Evolutionary conservation across 2,113 vertebrate species (phyloP), one percentile per base, ranked within the genome.

Genomic region (Sapajus apella): DNA sequence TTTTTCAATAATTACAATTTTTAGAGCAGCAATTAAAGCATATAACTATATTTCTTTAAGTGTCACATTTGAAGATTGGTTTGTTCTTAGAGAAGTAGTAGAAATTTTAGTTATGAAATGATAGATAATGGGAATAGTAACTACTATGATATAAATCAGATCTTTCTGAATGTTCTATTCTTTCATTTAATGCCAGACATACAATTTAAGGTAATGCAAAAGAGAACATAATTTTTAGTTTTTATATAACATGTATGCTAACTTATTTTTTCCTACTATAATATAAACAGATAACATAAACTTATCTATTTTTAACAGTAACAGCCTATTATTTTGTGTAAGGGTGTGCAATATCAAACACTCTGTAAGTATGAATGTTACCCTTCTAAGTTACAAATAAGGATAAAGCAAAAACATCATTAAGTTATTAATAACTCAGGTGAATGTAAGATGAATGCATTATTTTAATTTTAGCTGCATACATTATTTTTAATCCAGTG

Each of bases 201-300:
- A 56, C 10, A 70, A 77, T 61, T 83, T 86, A 77, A 55, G 66
- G 35, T 43, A 89, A 20, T 35, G 2, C 20, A 50, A 77, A 89
- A 77, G 47, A 86, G 87, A 97, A 56, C 47, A 17, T 30, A 80
- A 76, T 96, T 73, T 95, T 91, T 66, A 92, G 25, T 85, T 47
- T 37, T 72, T 91, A 50, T 25, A 50, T 20, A 94, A 70, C 64
- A 94, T 93, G 23, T 6, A 76, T 87, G 50, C 25, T 32, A 61
- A 75, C 14, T 56, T 90, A 88, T 52, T 90, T 89, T 13, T 92
- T 94, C 84, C 32, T 16, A 70, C 12, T 83, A 8, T 55, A 79
- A 70, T 13, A 61, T 27, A 23, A 70, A 40, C 18, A 85, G 37
- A 77, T 92, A 91, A 61, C 6, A 91, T 35, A 91, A 85, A 55